Conservation (phyloP, 2,113 vertebrate species). For the Microtus richardsoni region DNA sequence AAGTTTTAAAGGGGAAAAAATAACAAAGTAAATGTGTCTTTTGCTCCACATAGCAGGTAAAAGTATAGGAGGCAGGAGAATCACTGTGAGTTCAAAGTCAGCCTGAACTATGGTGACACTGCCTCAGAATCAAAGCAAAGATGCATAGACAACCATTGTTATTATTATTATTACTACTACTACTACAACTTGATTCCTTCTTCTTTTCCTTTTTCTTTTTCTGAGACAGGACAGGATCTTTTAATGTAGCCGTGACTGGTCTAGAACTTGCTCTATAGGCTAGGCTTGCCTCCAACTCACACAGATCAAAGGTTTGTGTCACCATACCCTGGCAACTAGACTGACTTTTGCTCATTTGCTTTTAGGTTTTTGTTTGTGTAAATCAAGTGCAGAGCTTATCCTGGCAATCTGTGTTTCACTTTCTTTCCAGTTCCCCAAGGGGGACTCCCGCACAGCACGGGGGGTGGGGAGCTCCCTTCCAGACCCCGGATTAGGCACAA, state of each 20-base stretch:
- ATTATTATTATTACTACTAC: background rate
- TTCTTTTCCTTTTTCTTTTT: background rate
- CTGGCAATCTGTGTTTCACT: background rate
- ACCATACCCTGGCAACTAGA: background rate
- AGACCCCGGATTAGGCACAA: background rate
- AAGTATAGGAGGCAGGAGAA: background rate
- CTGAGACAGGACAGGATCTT: background rate
- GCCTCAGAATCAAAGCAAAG: background rate
- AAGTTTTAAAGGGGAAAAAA: background rate
- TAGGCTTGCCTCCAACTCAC: background rate
- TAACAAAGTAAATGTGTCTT: background rate
- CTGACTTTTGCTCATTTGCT: background rate
- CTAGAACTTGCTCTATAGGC: background rate
- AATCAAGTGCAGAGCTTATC: background rate
- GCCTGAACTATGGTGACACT: background rate
- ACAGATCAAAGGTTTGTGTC: too few species aligned
- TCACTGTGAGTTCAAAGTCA: background rate
- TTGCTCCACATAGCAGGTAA: background rate
- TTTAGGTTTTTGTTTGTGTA: background rate
- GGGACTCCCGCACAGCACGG: too few species aligned
- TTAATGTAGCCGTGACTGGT: background rate
- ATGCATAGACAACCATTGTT: background rate
- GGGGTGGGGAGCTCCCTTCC: background rate
- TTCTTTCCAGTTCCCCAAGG: background rate
- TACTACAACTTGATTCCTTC: background rate